Conservation (phyloP, 2,888 invertebrate genomes). For the Unio delphinus region DNA sequence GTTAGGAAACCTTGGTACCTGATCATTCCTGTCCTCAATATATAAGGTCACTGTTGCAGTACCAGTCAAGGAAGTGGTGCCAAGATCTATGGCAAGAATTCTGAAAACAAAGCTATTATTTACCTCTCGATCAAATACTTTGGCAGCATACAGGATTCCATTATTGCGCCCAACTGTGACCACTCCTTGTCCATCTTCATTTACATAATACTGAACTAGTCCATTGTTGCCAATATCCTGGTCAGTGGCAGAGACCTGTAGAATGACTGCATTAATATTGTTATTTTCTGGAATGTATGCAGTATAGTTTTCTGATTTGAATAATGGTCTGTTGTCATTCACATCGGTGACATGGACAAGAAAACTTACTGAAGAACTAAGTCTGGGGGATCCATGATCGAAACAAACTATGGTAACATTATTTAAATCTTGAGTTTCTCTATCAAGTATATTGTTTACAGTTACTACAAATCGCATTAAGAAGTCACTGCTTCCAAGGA, state of each 20-base stretch:
- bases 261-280: conserved; percentile 75
- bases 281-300: conserved; percentile 48
- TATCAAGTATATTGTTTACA: conserved; percentile 72
- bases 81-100: conserved; percentile 37
- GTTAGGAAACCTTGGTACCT: conserved; percentile 31
- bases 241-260: conserved; percentile 88
- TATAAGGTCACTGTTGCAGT: conserved; percentile 38
- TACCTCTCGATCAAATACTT: conserved; percentile 44
- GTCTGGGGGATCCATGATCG: conserved; percentile 74
- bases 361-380: conserved; percentile 44
- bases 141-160: conserved; percentile 43
- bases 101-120: conserved; percentile 23
- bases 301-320: conserved; percentile 72
- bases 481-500: conserved; percentile 1
- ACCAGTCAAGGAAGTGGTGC: conserved; percentile 30
- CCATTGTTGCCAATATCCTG: conserved; percentile 65
- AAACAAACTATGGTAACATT: conserved; percentile 72
- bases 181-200: conserved; percentile 7
- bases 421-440: conserved; percentile 48
- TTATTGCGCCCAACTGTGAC: conserved; percentile 14
- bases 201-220: conserved; percentile 33
- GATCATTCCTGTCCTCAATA: conserved; percentile 38
- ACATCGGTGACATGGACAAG: conserved; percentile 80
- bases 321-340: conserved; percentile 93
- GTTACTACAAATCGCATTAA: conserved; percentile 48